Conservation (phyloP, 2,888 invertebrate genomes). For the Cantharis rustica region DNA sequence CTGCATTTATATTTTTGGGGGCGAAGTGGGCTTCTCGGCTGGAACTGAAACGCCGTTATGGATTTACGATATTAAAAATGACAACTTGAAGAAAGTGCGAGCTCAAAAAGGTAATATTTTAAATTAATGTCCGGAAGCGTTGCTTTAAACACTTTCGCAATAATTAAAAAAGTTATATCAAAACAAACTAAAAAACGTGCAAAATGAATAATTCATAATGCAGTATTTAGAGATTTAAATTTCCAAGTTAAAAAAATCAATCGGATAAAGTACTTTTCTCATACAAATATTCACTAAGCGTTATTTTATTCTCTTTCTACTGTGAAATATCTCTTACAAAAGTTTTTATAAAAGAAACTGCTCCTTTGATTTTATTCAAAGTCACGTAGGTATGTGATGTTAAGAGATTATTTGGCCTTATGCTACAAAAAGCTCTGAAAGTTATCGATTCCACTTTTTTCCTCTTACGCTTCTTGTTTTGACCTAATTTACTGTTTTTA, state of each 20-base stretch:
- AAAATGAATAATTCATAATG: background rate
- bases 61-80: slow-evolving; percentile 74
- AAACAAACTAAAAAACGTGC: background rate
- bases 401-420: background rate
- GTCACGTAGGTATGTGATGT: background rate
- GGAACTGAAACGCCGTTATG: slow-evolving; percentile 83
- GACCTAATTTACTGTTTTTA: slow-evolving; percentile 22
- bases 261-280: background rate
- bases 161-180: background rate
- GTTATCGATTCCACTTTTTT: background rate
- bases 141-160: background rate
- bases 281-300: background rate
- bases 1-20: slow-evolving; percentile 83
- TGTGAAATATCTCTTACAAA: background rate
- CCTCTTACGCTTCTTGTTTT: background rate
- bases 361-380: background rate
- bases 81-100: slow-evolving; percentile 65
- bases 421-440: background rate
- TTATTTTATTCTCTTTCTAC: background rate
- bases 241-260: background rate
- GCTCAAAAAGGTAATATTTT: slow-evolving; percentile 58
- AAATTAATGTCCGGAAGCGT: background rate
- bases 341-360: background rate
- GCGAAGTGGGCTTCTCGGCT: slow-evolving; percentile 78
- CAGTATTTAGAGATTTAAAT: background rate